Evolutionary conservation across 2,113 vertebrate species (phyloP).

Genomic region (Lonchura striata): DNA sequence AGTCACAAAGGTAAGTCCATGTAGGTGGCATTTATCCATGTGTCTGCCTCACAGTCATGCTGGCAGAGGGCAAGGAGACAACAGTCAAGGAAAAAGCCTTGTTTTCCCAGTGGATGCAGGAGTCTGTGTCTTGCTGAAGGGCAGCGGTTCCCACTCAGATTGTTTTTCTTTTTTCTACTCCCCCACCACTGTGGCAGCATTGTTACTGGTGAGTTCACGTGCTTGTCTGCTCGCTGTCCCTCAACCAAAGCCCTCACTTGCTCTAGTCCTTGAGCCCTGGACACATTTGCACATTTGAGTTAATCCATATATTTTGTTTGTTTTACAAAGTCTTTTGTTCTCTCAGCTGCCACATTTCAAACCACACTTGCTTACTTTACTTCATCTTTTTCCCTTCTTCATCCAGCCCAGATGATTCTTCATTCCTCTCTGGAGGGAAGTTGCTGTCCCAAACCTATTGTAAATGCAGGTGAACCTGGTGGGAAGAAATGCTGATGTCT

Average conservation of each 20-base stretch:
- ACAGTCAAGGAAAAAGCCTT: background rate
- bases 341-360: background rate
- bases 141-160: background rate
- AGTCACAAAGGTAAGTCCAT: background rate
- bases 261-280: background rate
- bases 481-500: no score
- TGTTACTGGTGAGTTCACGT: background rate
- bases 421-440: background rate
- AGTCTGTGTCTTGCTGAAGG: background rate
- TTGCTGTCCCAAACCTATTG: background rate
- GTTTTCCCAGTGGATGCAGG: background rate
- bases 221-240: background rate
- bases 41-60: background rate
- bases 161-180: background rate
- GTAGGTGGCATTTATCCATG: background rate
- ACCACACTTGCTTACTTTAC: background rate
- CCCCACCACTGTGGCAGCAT: rapidly evolving
- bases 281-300: background rate
- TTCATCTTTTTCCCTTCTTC: background rate
- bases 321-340: background rate
- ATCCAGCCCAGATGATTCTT: background rate
- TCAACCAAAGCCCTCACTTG: background rate
- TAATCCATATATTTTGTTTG: background rate
- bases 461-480: no score
- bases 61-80: background rate